Percentiles rank a stretch among this genome's conserved stretches.
Conservation (phyloP, 1,140 invertebrate genomes). For the Carcinoscorpius rotundicauda region DNA sequence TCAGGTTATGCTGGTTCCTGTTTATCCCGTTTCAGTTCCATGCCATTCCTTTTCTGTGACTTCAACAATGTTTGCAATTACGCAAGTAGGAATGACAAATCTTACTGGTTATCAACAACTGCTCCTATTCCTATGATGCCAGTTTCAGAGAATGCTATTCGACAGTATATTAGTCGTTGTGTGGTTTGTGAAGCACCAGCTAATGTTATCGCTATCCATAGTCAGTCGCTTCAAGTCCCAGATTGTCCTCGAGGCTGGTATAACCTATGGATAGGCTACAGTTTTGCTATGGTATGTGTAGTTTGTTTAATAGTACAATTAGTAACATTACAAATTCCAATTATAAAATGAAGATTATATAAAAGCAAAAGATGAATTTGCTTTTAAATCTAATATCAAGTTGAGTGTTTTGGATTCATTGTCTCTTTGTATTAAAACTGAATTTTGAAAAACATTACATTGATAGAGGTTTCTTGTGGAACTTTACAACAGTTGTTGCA, state of each 20-base stretch:
- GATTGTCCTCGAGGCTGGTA: slow-evolving; percentile 77
- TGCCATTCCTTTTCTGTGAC: slow-evolving; percentile 96
- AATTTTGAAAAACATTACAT: too few relatives aligned
- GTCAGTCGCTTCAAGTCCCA: slow-evolving; percentile 68
- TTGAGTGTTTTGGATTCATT: too few relatives aligned
- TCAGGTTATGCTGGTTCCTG: slow-evolving; percentile 57
- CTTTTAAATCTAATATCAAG: too few relatives aligned
- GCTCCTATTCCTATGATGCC: slow-evolving; percentile 80
- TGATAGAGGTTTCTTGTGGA: too few relatives aligned
- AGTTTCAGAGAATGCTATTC: slow-evolving; percentile 62
- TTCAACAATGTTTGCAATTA: slow-evolving; percentile 94
- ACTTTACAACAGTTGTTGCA: too few relatives aligned
- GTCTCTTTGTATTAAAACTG: too few relatives aligned
- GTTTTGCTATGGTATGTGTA: slow-evolving; percentile 72
- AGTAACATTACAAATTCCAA: too few relatives aligned
- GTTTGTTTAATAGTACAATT: too few relatives aligned
- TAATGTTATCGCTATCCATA: slow-evolving; percentile 75
- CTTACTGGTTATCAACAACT: slow-evolving; percentile 91
- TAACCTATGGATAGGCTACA: slow-evolving; percentile 75
- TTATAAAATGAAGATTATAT: too few relatives aligned
- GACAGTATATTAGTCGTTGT: slow-evolving; percentile 78
- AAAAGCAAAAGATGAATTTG: too few relatives aligned
- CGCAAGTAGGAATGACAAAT: slow-evolving; percentile 86
- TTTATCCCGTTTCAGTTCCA: slow-evolving; percentile 83
- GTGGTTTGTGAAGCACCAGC: slow-evolving; percentile 80